Percentiles rank a stretch among this genome's conserved stretches.
Conservation (phyloP, 2,113 vertebrate genomes). For the Laticauda colubrina region DNA sequence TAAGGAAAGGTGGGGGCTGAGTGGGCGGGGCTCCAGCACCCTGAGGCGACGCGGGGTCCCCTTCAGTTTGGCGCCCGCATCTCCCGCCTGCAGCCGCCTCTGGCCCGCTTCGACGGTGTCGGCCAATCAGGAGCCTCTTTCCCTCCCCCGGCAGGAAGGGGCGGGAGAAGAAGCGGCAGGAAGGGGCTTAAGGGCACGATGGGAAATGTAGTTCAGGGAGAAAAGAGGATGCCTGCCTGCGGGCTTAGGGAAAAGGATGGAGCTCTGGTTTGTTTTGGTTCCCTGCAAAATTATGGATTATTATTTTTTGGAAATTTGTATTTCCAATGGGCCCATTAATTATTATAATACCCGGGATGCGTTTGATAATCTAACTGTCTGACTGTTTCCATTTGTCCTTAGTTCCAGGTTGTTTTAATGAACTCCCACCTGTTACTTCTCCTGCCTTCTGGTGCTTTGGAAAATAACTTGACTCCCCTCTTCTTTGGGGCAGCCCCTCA, state of each 20-base stretch:
- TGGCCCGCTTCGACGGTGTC: neutral
- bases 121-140: neutral
- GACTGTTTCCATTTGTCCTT: too few relatives aligned
- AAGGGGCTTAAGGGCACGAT: neutral
- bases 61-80: neutral
- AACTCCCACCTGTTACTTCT: too few relatives aligned
- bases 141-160: neutral
- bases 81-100: neutral
- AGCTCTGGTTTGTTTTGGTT: neutral
- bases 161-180: neutral
- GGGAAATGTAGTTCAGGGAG: neutral
- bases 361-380: neutral
- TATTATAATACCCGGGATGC: neutral
- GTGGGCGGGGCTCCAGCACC: neutral
- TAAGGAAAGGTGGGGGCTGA: neutral
- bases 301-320: neutral
- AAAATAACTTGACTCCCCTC: too few relatives aligned
- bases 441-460: too few relatives aligned
- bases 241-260: neutral
- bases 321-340: neutral
- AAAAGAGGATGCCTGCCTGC: neutral
- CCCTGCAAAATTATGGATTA: neutral
- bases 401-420: too few relatives aligned
- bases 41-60: neutral
- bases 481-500: too few relatives aligned